Evolutionary conservation across 2,113 vertebrate genomes (phyloP).

Genomic region (Albula glossodonta): DNA sequence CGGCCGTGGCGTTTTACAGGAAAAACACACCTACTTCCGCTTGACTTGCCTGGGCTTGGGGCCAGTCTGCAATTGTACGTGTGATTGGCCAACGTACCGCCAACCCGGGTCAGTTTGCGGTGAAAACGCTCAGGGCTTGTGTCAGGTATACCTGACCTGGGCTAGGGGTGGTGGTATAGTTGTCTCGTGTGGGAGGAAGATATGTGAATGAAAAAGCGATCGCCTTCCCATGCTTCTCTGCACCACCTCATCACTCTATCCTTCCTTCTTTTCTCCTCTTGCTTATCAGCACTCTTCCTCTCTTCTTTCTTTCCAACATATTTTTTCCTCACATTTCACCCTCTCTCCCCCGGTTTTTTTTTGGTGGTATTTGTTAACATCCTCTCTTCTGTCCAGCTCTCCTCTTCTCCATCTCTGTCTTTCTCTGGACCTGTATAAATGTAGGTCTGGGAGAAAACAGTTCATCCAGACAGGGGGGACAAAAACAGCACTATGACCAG

Average conservation of each 20-base stretch:
- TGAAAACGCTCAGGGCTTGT: not conserved
- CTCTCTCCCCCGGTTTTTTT: not conserved
- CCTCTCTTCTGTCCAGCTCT: not conserved
- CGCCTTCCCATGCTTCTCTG: not conserved
- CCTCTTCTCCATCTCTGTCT: slow-evolving; percentile 4
- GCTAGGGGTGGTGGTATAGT: not conserved
- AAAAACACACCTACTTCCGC: slow-evolving; percentile 6
- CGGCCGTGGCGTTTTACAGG: not conserved
- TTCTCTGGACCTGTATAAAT: not conserved
- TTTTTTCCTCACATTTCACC: not conserved
- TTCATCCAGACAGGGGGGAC: not conserved
- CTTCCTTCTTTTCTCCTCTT: not conserved
- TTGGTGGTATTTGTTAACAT: not conserved
- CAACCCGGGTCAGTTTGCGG: not conserved
- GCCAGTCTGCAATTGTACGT: not conserved
- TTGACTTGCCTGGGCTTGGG: not conserved
- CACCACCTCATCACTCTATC: not conserved
- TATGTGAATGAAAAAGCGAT: not conserved
- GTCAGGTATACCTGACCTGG: slow-evolving; percentile 1
- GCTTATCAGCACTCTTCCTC: not conserved
- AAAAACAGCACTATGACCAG: not conserved
- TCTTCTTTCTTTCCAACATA: not conserved
- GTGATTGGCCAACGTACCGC: not conserved
- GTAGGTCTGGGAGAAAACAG: slow-evolving; percentile 14
- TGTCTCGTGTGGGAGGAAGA: not conserved